A percentile compares a stretch with the other conserved stretches of the same genome.
These are phyloP conservation scores for Acanthurus lineatus DNA, from an alignment of 2,797 vertebrate genomes.

Conservation along the genomic window DNA sequence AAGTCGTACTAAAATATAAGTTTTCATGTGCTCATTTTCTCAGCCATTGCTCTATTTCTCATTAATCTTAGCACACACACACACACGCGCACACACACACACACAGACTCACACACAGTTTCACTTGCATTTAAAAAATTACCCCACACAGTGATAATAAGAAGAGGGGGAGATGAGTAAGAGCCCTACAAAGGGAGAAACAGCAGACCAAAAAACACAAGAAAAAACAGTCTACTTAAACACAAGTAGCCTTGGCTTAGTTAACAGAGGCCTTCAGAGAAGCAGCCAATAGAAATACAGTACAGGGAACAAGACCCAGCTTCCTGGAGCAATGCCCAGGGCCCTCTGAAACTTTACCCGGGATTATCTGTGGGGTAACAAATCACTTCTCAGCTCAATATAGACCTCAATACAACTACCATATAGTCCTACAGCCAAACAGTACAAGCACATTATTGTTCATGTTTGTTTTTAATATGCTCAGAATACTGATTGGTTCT, in stretches of 20 bases:
- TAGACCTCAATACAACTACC: slow-evolving; percentile 33
- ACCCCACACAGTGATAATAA: slow-evolving; percentile 20
- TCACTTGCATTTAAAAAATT: slow-evolving; percentile 45
- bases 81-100: neutral
- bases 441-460: slow-evolving; percentile 6
- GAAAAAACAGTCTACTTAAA: slow-evolving; percentile 62
- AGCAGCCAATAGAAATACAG: slow-evolving; percentile 59
- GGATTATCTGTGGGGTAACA: slow-evolving; percentile 34
- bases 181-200: slow-evolving; percentile 28
- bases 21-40: neutral
- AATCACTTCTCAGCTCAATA: slow-evolving; percentile 40
- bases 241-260: slow-evolving; percentile 54
- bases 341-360: slow-evolving; percentile 43
- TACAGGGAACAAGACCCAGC: slow-evolving; percentile 52
- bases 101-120: too few relatives aligned
- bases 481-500: neutral
- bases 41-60: neutral
- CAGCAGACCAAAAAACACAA: slow-evolving; percentile 49
- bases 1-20: neutral
- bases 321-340: slow-evolving; percentile 22
- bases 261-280: slow-evolving; percentile 38
- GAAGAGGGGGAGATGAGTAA: slow-evolving; percentile 29
- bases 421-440: slow-evolving; percentile 9
- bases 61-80: slow-evolving; percentile 14
- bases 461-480: slow-evolving; percentile 9